Percentiles rank a stretch among this genome's conserved stretches.
Evolutionary conservation across 2,797 vertebrate species (phyloP).

Genomic region (Benthosema pterotum): DNA sequence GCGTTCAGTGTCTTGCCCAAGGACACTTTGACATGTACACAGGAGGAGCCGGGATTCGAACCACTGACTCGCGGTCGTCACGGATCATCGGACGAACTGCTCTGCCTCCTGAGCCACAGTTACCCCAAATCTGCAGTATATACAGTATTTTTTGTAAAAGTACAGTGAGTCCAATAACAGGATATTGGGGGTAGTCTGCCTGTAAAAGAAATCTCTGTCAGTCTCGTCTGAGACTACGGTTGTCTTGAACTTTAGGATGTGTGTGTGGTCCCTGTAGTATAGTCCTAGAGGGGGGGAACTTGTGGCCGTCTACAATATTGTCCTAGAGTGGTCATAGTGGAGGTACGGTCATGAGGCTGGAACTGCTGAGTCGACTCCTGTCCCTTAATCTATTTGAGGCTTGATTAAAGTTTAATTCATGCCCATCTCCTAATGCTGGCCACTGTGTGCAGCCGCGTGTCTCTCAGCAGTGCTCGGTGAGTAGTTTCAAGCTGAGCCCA

Average conservation of each 20-base stretch:
- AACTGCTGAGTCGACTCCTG: constrained; percentile 75
- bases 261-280: constrained; percentile 11
- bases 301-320: constrained; percentile 22
- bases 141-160: too few relatives aligned
- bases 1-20: too few relatives aligned
- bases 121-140: too few relatives aligned
- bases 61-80: too few relatives aligned
- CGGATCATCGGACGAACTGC: too few relatives aligned
- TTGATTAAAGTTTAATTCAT: constrained; percentile 81
- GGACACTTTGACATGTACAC: too few relatives aligned
- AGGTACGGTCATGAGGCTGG: constrained; percentile 47
- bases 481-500: constrained; percentile 75
- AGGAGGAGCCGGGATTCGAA: too few relatives aligned
- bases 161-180: too few relatives aligned
- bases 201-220: too few relatives aligned
- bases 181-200: too few relatives aligned
- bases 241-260: constrained; percentile 38
- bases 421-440: constrained; percentile 73
- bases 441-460: constrained; percentile 31
- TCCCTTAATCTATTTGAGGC: constrained; percentile 78
- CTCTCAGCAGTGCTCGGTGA: constrained; percentile 59
- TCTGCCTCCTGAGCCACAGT: too few relatives aligned
- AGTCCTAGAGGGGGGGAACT: constrained; percentile 40
- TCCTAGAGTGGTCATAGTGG: constrained; percentile 52
- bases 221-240: too few relatives aligned